Percentiles rank a stretch among this genome's conserved stretches.
Evolutionary conservation across 1,140 invertebrate genomes (phyloP).

Genomic region (Drosophila asahinai): DNA sequence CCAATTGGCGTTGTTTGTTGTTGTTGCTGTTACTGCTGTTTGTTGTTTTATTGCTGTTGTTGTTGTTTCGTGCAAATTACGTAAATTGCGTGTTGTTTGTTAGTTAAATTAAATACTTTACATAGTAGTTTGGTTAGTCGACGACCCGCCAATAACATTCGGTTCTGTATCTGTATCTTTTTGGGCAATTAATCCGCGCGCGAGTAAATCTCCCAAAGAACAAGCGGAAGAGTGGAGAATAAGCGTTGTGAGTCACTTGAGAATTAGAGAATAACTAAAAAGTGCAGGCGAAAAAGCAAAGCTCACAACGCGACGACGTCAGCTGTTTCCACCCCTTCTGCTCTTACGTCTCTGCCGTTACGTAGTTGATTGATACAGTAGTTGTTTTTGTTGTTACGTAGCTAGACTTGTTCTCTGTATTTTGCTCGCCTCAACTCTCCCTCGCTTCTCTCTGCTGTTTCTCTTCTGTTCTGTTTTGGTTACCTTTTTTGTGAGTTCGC

Average conservation of each 20-base stretch:
- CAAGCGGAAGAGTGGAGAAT: constrained; percentile 16
- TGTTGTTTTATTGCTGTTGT: constrained; percentile 26
- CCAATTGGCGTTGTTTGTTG: constrained; percentile 46
- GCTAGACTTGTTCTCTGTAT: constrained; percentile 19
- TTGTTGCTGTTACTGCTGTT: constrained; percentile 46
- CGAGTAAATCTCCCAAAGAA: constrained; percentile 63
- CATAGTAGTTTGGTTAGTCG: constrained; percentile 63
- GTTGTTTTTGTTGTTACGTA: constrained; percentile 20
- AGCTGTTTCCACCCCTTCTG: constrained; percentile 49
- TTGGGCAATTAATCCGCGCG: constrained; percentile 64
- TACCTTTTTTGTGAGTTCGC: constrained; percentile 40
- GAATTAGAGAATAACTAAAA: constrained; percentile 71
- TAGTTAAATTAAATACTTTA: constrained; percentile 64
- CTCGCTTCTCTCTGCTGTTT: constrained; percentile 39
- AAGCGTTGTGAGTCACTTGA: constrained; percentile 70
- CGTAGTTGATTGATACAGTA: constrained; percentile 4
- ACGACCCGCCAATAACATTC: constrained; percentile 57
- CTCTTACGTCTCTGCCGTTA: background rate
- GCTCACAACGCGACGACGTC: constrained; percentile 45
- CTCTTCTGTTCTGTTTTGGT: constrained; percentile 68
- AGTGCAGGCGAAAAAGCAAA: constrained; percentile 65
- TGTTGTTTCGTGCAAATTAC: constrained; percentile 55
- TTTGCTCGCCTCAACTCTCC: background rate
- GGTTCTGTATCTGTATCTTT: constrained; percentile 24
- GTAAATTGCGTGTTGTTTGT: constrained; percentile 61